Conservation (phyloP, 2,797 vertebrate genomes). For the Gallinago stenura region DNA sequence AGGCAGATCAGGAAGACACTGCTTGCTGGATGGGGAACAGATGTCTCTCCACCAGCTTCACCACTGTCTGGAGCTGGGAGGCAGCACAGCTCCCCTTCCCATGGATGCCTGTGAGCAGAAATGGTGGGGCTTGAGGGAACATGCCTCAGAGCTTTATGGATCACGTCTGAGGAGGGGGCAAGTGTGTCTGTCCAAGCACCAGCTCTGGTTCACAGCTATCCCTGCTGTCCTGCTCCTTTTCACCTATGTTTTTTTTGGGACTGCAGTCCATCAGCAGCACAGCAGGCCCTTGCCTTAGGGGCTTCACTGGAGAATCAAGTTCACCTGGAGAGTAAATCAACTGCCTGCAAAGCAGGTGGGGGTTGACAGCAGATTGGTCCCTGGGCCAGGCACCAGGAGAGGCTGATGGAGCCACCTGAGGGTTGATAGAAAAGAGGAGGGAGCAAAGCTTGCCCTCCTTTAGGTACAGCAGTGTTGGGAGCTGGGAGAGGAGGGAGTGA, state of each 20-base stretch:
- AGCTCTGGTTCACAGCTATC: not conserved
- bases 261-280: accelerated
- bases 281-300: not conserved
- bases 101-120: not conserved
- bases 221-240: not conserved
- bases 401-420: not conserved
- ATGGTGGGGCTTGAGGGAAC: not conserved
- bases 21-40: conserved; percentile 71
- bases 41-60: conserved; percentile 53
- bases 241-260: not conserved
- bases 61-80: not conserved
- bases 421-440: not conserved
- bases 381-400: not conserved
- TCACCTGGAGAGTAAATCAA: not conserved
- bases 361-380: not conserved
- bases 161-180: not conserved
- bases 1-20: conserved; percentile 76
- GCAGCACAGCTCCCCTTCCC: not conserved
- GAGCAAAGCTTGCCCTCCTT: accelerated
- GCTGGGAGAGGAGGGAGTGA: accelerated
- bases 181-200: not conserved
- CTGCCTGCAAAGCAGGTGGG: not conserved
- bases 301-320: not conserved
- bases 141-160: not conserved
- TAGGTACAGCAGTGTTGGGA: accelerated